Conservation (phyloP, 2,113 vertebrate genomes). For the Gallinago media region DNA sequence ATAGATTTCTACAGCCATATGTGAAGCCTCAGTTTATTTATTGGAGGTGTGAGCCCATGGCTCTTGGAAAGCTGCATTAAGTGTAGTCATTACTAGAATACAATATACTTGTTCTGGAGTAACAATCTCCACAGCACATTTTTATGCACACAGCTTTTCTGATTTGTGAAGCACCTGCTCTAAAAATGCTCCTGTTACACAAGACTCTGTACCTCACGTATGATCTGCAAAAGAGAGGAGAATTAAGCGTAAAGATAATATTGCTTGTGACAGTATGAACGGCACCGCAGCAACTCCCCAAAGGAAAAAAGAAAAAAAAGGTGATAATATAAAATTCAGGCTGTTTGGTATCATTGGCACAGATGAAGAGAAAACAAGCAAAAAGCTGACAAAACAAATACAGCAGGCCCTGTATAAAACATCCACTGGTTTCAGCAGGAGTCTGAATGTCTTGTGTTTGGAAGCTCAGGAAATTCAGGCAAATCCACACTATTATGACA, state of each 20-base stretch:
- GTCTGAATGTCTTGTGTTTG: not conserved
- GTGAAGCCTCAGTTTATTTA: not conserved
- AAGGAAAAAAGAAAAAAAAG: not conserved
- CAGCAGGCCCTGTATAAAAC: not conserved
- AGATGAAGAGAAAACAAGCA: not conserved
- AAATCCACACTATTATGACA: not conserved
- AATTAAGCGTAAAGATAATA: not conserved
- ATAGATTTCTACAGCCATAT: fast-evolving
- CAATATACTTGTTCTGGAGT: not conserved
- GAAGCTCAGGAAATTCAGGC: not conserved
- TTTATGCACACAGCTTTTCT: not conserved
- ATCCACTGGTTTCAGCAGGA: not conserved
- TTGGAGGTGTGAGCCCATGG: not conserved
- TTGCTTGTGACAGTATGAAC: not conserved
- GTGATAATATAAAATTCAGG: not conserved
- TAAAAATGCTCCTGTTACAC: not conserved
- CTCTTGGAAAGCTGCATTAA: not conserved
- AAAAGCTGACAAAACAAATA: not conserved
- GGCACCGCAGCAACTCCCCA: not conserved
- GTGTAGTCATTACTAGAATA: not conserved
- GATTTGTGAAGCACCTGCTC: not conserved
- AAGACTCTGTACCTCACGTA: not conserved
- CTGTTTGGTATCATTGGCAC: not conserved
- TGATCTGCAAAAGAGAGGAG: not conserved
- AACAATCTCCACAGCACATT: not conserved